Evolutionary conservation across 2,888 invertebrate genomes (phyloP).

Genomic region (Melanchra persicariae): DNA sequence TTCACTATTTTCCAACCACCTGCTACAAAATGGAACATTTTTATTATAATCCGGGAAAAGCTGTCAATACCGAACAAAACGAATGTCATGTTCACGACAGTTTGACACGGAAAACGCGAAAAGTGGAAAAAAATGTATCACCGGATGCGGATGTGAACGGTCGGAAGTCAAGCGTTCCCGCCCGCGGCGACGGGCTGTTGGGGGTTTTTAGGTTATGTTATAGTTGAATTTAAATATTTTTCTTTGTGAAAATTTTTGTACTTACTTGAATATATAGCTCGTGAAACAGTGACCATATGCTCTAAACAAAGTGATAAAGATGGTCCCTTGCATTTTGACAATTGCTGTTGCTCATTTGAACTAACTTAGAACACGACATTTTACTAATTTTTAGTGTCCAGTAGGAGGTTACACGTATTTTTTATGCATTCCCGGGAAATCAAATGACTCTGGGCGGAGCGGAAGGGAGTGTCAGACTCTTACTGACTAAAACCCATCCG

Average conservation of each 20-base stretch:
- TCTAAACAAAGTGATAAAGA: too few relatives aligned
- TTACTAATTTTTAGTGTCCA: too few relatives aligned
- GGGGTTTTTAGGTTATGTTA: neutral
- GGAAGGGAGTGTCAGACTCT: too few relatives aligned
- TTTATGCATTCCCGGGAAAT: too few relatives aligned
- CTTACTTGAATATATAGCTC: too few relatives aligned
- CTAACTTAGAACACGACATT: too few relatives aligned
- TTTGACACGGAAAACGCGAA: constrained; percentile 70
- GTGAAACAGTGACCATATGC: neutral
- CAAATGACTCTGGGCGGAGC: too few relatives aligned
- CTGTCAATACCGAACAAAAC: constrained; percentile 52
- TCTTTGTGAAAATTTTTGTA: neutral
- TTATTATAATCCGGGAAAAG: constrained; percentile 20
- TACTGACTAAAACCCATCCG: too few relatives aligned
- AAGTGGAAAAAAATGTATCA: constrained; percentile 70
- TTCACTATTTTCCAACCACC: constrained; percentile 23
- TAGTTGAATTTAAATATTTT: neutral
- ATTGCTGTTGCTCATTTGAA: too few relatives aligned
- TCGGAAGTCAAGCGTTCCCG: constrained; percentile 70
- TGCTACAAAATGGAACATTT: constrained; percentile 23
- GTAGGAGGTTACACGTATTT: too few relatives aligned
- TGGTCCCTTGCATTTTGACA: too few relatives aligned
- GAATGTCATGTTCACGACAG: constrained; percentile 68
- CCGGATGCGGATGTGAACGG: constrained; percentile 68
- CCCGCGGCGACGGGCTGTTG: constrained; percentile 54